These are phyloP conservation scores for Chelonoidis abingdonii DNA, from an alignment of 2,113 vertebrate species.

Conservation along the genomic window DNA sequence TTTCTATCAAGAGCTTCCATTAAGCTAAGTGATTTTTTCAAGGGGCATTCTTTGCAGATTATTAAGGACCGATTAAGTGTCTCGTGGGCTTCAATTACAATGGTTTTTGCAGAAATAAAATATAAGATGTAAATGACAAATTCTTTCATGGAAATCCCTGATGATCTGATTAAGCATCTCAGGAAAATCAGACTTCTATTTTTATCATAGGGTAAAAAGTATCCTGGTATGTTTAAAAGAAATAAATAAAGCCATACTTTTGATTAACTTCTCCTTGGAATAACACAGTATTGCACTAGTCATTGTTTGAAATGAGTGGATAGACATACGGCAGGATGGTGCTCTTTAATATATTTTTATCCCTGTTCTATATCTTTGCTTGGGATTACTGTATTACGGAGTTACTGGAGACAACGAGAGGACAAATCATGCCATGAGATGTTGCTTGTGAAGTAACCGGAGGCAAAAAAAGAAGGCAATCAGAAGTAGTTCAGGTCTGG, in stretches of 20 bases:
- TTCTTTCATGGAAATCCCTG: background rate
- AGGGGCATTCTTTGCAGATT: background rate
- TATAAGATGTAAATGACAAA: background rate
- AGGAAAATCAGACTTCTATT: background rate
- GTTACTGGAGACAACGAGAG: background rate
- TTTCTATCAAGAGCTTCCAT: background rate
- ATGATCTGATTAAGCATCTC: background rate
- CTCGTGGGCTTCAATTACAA: background rate
- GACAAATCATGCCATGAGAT: conserved; percentile 7
- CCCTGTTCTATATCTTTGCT: background rate
- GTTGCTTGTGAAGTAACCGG: conserved; percentile 37
- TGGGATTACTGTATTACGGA: background rate
- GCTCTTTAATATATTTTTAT: background rate
- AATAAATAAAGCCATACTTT: conserved; percentile 2
- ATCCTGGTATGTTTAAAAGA: conserved; percentile 3
- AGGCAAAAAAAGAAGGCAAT: conserved; percentile 52
- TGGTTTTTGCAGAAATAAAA: background rate
- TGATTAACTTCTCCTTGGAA: conserved; percentile 3
- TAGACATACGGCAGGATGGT: background rate
- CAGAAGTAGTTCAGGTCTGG: conserved; percentile 15
- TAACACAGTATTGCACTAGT: background rate
- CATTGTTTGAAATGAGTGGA: background rate
- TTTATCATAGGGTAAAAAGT: background rate
- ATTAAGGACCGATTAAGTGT: background rate
- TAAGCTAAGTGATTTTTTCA: background rate